Evolutionary conservation across 2,113 vertebrate genomes (phyloP), one percentile per base, ranked within the genome.

Genomic region (Dicentrarchus labrax): DNA sequence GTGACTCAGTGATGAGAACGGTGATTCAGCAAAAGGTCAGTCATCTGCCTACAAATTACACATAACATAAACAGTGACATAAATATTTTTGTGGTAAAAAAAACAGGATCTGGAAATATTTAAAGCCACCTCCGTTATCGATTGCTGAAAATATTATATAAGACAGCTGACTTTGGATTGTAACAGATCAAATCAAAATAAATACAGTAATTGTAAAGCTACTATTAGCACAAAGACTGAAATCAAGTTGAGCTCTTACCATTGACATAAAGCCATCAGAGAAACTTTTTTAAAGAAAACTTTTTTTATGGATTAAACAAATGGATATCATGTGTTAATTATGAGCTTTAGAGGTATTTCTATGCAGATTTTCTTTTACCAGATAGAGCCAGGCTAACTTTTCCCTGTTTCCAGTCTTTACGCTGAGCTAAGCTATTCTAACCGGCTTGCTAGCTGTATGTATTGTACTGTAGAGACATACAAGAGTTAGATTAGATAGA

Each of bases 1-100:
- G 73, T 91, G 90, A 90, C 74, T 87, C 66, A 86, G 75, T 9
- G n/a, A 39, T 48, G 50, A 54, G 59, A 65, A 50, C 13, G 0
- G 65, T 61, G 71, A 83, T 53, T 82, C 39, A 43, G 54, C 61
- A 72, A 56, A 76, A 61, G 65, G 38, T 72, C 64, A 41, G 16
- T 36, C 24, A 66, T 45, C 7, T 8, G 50, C 36, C 51, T 19
- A 53, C n/a, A 43, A 51, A 75, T 71, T 45, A 17, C 43, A 76
- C 43, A 72, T 4, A 68, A 54, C 38, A 45, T 6, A 64, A 56
- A 78, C 64, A 70, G 0, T 50, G 21, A 71, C 30, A 51, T 21
- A 15, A 67, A 72, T 50, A 39, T 24, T 7, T 7, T 15, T 2
- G 2, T 72, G 11, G 4, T 30, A 36, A 76, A 30, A 1, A 60